Conservation (phyloP, 2,113 vertebrate genomes). For the Neolamprologus ventralis region DNA sequence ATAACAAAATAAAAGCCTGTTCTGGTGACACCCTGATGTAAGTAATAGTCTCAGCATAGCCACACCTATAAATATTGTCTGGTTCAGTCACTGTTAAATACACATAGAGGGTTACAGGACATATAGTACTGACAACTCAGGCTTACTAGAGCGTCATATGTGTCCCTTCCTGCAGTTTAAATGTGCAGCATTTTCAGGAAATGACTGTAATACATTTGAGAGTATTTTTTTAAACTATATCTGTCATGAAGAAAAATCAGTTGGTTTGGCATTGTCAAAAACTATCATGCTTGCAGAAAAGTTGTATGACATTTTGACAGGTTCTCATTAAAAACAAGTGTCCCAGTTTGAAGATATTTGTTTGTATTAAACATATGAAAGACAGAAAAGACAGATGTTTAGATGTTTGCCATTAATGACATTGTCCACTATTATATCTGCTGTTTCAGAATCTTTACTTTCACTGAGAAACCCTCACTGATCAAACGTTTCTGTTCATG, state of each 20-base stretch:
- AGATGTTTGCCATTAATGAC: background rate
- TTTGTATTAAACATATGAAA: background rate
- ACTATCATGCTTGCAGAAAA: accelerated
- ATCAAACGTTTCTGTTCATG: background rate
- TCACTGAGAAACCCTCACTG: background rate
- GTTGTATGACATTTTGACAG: background rate
- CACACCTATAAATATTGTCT: background rate
- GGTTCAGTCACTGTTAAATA: background rate
- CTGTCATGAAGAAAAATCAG: background rate
- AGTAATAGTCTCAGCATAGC: background rate
- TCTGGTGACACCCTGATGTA: background rate
- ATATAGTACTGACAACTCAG: background rate
- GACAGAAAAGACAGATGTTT: background rate
- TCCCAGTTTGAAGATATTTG: background rate
- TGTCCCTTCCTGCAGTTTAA: background rate
- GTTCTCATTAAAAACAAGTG: background rate
- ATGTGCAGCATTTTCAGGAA: background rate
- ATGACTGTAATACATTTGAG: background rate
- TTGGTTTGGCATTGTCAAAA: background rate
- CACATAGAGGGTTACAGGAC: background rate
- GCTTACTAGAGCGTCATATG: background rate
- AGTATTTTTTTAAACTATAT: background rate
- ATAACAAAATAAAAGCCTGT: background rate
- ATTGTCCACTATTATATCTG: background rate
- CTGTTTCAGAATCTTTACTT: background rate